Conservation (phyloP, 2,113 vertebrate species). For the Pelecanoides urinatrix region DNA sequence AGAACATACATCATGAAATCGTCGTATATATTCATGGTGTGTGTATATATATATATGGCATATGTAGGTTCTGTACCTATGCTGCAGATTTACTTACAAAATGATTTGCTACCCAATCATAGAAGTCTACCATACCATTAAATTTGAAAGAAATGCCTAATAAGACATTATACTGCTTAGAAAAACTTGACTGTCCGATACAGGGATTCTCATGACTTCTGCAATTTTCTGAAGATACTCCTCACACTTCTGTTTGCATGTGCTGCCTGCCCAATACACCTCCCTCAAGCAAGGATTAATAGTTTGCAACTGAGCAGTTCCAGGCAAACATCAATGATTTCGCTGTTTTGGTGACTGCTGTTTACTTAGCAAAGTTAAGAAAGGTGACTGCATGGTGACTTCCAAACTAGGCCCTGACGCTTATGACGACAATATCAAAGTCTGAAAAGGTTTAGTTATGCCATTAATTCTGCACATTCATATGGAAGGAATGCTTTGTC, state of each 20-base stretch:
- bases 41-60: too few relatives aligned
- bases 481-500: conserved; percentile 28
- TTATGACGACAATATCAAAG: background rate
- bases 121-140: background rate
- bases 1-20: background rate
- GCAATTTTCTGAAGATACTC: background rate
- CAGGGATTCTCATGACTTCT: background rate
- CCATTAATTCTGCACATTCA: background rate
- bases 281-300: background rate
- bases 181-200: background rate
- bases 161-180: background rate
- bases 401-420: background rate
- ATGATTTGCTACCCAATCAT: background rate
- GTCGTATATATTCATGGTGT: background rate
- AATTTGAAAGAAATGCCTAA: background rate
- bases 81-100: background rate
- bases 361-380: background rate
- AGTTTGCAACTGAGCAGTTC: background rate
- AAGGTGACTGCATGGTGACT: background rate
- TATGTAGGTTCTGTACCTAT: background rate
- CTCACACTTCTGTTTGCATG: background rate
- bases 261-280: background rate
- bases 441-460: background rate
- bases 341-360: background rate
- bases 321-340: background rate